Conservation (phyloP, 2,113 vertebrate species). For the Hippocampus mohnikei region DNA sequence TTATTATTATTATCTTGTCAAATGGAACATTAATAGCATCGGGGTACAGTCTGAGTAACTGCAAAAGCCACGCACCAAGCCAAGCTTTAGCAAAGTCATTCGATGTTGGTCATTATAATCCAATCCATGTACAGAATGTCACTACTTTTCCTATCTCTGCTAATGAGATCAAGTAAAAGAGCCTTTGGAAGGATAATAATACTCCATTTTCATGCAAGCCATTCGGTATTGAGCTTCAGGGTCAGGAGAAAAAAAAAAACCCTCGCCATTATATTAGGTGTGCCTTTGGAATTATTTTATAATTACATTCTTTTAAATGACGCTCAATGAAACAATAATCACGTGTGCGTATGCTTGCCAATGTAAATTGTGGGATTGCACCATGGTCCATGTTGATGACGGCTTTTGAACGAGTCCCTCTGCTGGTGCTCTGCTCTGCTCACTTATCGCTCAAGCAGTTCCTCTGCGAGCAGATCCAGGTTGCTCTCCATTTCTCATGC, state of each 20-base stretch:
- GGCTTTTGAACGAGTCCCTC: background rate
- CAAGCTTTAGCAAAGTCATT: too few relatives aligned
- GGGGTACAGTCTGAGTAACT: too few relatives aligned
- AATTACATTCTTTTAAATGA: too few relatives aligned
- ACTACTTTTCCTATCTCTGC: too few relatives aligned
- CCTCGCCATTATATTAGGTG: too few relatives aligned
- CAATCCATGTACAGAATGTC: too few relatives aligned
- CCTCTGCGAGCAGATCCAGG: constrained; percentile 7
- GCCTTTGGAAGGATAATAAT: background rate
- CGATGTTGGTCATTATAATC: too few relatives aligned
- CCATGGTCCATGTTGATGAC: background rate
- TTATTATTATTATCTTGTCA: too few relatives aligned
- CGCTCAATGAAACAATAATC: background rate
- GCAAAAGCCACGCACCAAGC: too few relatives aligned
- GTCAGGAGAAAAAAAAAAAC: background rate
- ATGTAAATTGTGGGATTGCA: background rate
- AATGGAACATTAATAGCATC: too few relatives aligned
- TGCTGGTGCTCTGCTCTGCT: background rate
- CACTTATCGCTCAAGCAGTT: background rate
- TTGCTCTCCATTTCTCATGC: background rate
- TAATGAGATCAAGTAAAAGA: too few relatives aligned
- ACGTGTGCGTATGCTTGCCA: background rate
- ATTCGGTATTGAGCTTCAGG: background rate
- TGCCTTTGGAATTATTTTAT: too few relatives aligned
- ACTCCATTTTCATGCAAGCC: background rate